Percentiles rank a stretch among this genome's conserved stretches.
Evolutionary conservation across 2,888 invertebrate species (phyloP).

Genomic region (Trachelus stipa): DNA sequence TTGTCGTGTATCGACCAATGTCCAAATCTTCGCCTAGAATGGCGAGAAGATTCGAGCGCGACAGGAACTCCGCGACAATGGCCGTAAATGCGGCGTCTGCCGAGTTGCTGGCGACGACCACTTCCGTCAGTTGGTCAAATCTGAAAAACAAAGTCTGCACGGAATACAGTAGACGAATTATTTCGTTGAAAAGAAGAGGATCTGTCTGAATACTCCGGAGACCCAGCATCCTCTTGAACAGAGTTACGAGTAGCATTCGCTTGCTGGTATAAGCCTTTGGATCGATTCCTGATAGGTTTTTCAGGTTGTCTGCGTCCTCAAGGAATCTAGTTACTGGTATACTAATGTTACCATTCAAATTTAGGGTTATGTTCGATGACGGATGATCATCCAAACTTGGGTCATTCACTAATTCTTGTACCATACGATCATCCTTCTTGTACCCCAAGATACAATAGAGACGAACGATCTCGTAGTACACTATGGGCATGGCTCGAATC

Average conservation of each 20-base stretch:
- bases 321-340: constrained; percentile 5
- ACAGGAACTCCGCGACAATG: constrained; percentile 5
- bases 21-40: constrained; percentile 24
- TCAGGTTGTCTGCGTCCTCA: neutral
- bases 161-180: constrained; percentile 13
- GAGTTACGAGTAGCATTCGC: constrained; percentile 14
- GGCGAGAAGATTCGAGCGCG: constrained; percentile 3
- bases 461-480: constrained; percentile 25
- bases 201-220: constrained; percentile 6
- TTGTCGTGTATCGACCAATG: constrained; percentile 21
- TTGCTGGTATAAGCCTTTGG: constrained; percentile 13
- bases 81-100: neutral
- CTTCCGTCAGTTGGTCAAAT: constrained; percentile 9
- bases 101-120: neutral
- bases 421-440: constrained; percentile 7
- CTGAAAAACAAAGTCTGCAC: constrained; percentile 17
- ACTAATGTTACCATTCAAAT: constrained; percentile 12
- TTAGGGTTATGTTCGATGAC: constrained; percentile 6
- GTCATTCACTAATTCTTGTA: neutral
- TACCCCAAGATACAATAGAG: constrained; percentile 23
- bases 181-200: constrained; percentile 18
- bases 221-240: constrained; percentile 12
- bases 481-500: constrained; percentile 18
- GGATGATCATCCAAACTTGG: constrained; percentile 5
- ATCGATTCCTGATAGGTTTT: neutral